Base-by-base conservation (phyloP, 2,113 vertebrate species). In the Thryonomys swinderianus region DNA sequence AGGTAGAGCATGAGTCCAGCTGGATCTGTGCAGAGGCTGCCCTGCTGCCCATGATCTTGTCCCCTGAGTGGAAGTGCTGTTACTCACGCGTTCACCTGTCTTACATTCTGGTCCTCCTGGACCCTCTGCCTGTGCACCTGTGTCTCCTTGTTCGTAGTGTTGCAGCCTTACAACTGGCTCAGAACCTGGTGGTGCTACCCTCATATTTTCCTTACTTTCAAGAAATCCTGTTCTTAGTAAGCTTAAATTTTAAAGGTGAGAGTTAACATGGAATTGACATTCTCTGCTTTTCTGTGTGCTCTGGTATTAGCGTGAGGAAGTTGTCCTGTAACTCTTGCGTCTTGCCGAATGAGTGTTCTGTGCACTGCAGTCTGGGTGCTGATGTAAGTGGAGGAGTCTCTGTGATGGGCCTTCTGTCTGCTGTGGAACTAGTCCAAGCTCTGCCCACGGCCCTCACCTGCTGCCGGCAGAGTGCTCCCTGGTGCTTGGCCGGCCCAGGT, bases 321-420 rank as follows among this genome's bases (percentile, higher is more conserved):
- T 51, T 4, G 11, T 45, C 23, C 79, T 79, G 3, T 42, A 40
- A 32, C 4, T 27, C 62, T 57, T 37, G 27, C 3, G 1, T 23
- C 5, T 23, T n/a, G 42, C 62, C 45, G 71, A 34, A 9, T 34
- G 6, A 40, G 3, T 7, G 61, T 59, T 61, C 32, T 18, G 12
- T 37, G 59, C 7, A 0, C 18, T 25, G 6, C 1, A 5, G 34
- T 30, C 18, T 40, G 40, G 6, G 37, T 40, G 40, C 67, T 25
- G 18, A 51, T 34, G 7, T 32, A 9, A 20, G 2, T 53, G 42
- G 55, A 27, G n/a, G 55, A 3, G 0, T 27, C 34, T 78, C n/a
- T 73, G 48, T 25, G 12, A 1, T 20, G 5, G 3, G 2, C 0
- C 0, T 51, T 48, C 40, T 11, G 1, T 1, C 10, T 30, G 67